A percentile compares a stretch with the other conserved stretches of the same genome.
Conservation (phyloP, 2,113 vertebrate species). For the Dascyllus trimaculatus region DNA sequence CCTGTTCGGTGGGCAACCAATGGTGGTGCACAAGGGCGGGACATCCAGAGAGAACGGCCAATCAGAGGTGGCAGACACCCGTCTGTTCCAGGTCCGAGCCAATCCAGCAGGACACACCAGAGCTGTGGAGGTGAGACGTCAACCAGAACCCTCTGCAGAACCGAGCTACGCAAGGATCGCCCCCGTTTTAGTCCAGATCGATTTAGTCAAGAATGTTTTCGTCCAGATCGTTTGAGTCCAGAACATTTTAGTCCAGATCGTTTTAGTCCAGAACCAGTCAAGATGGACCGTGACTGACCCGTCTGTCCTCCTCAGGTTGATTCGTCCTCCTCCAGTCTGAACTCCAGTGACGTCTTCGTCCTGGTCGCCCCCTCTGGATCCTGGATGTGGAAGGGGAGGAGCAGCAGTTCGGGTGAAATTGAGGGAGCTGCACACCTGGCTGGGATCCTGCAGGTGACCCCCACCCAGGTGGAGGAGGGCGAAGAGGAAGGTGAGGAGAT, state of each 20-base stretch:
- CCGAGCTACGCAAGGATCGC: too few species aligned
- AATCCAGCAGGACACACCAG: conserved; percentile 87
- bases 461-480: conserved; percentile 87
- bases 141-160: neutral
- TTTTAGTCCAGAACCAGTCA: too few species aligned
- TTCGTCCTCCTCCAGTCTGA: conserved; percentile 85
- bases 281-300: neutral
- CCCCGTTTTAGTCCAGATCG: too few species aligned
- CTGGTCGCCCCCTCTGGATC: conserved; percentile 86
- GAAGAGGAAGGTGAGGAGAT: conserved; percentile 87
- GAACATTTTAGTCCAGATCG: too few species aligned
- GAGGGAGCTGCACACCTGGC: conserved; percentile 85
- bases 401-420: conserved; percentile 85
- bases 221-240: too few species aligned
- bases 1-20: conserved; percentile 88
- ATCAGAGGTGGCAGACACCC: conserved; percentile 76
- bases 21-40: conserved; percentile 91
- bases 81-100: conserved; percentile 92
- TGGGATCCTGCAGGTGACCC: conserved; percentile 79
- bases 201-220: too few species aligned
- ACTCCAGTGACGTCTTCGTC: conserved; percentile 91
- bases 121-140: conserved; percentile 88
- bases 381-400: conserved; percentile 89
- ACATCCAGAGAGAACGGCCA: conserved; percentile 90
- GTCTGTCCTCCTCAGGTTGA: conserved; percentile 81